phyloP scores from a whole-genome alignment of 2,797 vertebrate species.

The Meriones psammophilus region DNA sequence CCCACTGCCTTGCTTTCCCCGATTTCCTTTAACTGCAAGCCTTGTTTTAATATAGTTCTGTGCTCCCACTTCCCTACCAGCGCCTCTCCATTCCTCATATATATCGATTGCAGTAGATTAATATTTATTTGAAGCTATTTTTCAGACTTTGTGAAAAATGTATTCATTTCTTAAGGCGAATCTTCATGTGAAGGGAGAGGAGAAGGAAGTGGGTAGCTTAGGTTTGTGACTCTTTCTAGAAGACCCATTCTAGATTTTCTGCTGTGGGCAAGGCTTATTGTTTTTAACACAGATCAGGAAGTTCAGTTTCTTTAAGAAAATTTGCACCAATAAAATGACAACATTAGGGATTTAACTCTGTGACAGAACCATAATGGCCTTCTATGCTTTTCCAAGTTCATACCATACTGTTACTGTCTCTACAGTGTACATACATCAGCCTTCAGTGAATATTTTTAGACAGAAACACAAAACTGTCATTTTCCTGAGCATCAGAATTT shows the following conservation, averaged over 20 bases:
- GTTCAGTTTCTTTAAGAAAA: constrained; percentile 76
- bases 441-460: constrained; percentile 82
- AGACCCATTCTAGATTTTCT: constrained; percentile 80
- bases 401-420: constrained; percentile 30
- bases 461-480: constrained; percentile 82
- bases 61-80: constrained; percentile 73
- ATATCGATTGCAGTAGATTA: constrained; percentile 84
- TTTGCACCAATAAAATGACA: constrained; percentile 69
- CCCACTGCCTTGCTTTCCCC: constrained; percentile 84
- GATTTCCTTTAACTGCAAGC: constrained; percentile 85
- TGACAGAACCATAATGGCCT: constrained; percentile 57
- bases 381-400: constrained; percentile 43
- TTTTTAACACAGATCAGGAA: constrained; percentile 79
- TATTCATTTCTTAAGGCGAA: constrained; percentile 81
- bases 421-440: constrained; percentile 74
- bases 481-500: constrained; percentile 88
- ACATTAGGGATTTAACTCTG: constrained; percentile 66
- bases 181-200: constrained; percentile 67
- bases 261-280: constrained; percentile 73
- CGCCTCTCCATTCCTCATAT: constrained; percentile 77
- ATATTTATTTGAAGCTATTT: constrained; percentile 85
- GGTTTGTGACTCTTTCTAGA: constrained; percentile 74
- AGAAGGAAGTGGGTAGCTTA: constrained; percentile 64
- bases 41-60: constrained; percentile 86
- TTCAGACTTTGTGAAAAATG: constrained; percentile 84